These are phyloP conservation scores for Rhyzopertha dominica DNA, from an alignment of 1,140 invertebrate genomes.

Conservation along the genomic window DNA sequence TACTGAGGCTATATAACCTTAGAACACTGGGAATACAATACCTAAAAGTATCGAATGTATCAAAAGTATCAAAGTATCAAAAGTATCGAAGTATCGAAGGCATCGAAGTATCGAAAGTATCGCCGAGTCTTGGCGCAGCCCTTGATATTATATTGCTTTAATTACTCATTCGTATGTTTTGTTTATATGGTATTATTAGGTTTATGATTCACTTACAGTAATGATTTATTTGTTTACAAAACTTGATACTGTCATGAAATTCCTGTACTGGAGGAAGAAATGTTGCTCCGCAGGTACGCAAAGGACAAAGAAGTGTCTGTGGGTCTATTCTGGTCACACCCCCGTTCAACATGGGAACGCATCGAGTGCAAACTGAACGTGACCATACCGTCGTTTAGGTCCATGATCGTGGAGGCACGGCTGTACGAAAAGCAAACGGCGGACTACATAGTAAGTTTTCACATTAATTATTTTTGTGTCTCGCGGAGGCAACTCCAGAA, in stretches of 20 bases:
- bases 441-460: slow-evolving; percentile 53
- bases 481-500: slow-evolving; percentile 17
- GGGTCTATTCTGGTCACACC: slow-evolving; percentile 50
- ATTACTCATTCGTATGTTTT: not conserved
- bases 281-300: slow-evolving; percentile 46
- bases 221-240: no score
- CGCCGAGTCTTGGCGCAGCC: no score
- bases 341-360: slow-evolving; percentile 50
- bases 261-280: no score
- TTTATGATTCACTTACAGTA: no score
- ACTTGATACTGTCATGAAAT: no score
- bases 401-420: slow-evolving; percentile 52
- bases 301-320: slow-evolving; percentile 56
- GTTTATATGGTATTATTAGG: not conserved
- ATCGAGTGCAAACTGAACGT: slow-evolving; percentile 57
- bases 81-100: no score
- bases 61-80: no score
- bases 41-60: no score
- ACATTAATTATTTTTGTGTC: slow-evolving; percentile 23
- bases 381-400: slow-evolving; percentile 57
- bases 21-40: no score
- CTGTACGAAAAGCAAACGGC: slow-evolving; percentile 53
- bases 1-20: no score
- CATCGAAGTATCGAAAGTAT: no score
- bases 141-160: no score